Evolutionary conservation across 2,797 vertebrate species (phyloP), one percentile per base, ranked within the genome.

Genomic region (Naso thynnoides): DNA sequence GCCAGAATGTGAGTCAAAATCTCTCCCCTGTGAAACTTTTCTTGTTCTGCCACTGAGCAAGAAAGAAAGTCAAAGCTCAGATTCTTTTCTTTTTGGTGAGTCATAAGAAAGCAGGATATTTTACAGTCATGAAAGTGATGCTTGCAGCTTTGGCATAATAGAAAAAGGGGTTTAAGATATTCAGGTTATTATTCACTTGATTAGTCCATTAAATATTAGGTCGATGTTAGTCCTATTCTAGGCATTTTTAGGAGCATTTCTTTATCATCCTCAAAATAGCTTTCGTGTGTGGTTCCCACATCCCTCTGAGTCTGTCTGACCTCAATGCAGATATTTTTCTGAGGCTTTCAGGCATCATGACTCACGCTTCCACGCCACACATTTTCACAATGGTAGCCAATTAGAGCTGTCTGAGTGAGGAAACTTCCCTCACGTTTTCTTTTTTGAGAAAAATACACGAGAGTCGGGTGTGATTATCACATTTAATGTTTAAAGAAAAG

Each of bases 281-380:
- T 31, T 31, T 31, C 8, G 31, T 31, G 4, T 31, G 31, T 31
- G 31, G 31, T 31, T 31, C 31, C 31, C 31, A 31, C 4, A 31
- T 4, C 31, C 8, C 31, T 31, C 31, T 31, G 31, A 31, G 31
- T 60, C 10, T n/a, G 42, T 29, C 13, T 56, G 33, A 55, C 39
- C 33, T 9, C 18, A 8, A 13, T 21, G 27, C 47, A 15, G 8
- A 41, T 19, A 64, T 56, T 76, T 36, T 68, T 66, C 38, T 31
- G 69, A 50, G 44, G 41, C 38, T 71, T 64, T 74, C 60, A 66
- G 48, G 3, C 26, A 11, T 47, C 48, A 48, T 64, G 66, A 80
- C 70, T 76, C 82, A 83, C 54, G 29, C 8, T 2, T 31, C 4
- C 41, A 47, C 27, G 56, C 2, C 48, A 41, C 52, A 13, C 67